Base-by-base conservation (phyloP, 2,797 vertebrate species). In the Chaunax sp. region DNA sequence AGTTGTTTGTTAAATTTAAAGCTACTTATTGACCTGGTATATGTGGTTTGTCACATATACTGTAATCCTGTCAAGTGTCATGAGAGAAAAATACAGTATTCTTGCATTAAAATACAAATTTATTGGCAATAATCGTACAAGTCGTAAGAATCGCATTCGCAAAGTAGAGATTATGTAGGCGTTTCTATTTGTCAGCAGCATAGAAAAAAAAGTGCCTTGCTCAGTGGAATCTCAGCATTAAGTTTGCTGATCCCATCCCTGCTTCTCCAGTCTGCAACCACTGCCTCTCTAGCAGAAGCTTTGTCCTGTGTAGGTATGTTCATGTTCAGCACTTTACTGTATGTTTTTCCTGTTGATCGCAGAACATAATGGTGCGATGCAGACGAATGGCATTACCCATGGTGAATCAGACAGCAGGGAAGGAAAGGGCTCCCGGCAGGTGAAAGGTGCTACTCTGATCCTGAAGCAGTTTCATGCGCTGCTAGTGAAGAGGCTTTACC, bases 401-500 rank as follows among this genome's bases (percentile, higher is more conserved):
- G 69, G 6, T 2, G 78, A 78, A 0, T 63, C 81, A 1, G 90
- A 87, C 25, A 88, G 78, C 72, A 91, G 74, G 0, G 88, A 82
- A 30, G 94, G 93, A 16, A 93, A 75, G 61, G 88, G 93, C 14
- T 92, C 94, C 47, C 67, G 2, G 2, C 95, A 96, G 81, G 95
- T 97, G 74, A 95, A 95, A 57, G 96, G 91, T 4, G 4, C 9
- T 28, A 0, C 16, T 14, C 87, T 92, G 68, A 56, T 63, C 28
- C 9, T 86, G 40, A 97, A 98, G 79, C 97, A 99, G 67, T 93
- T 97, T 70, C 91, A 94, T 9, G 98, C 97, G 0, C 91, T 98
- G 81, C 87, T 99, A 16, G 90, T 96, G 69, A 99, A 99, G 87
- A 91, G 97, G 38, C 93, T 97, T 58, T 94, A 96, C 40, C 97